A percentile compares a stretch with the other conserved stretches of the same genome.
Evolutionary conservation across 2,113 vertebrate genomes (phyloP).

Genomic region (Onychostoma macrolepis): DNA sequence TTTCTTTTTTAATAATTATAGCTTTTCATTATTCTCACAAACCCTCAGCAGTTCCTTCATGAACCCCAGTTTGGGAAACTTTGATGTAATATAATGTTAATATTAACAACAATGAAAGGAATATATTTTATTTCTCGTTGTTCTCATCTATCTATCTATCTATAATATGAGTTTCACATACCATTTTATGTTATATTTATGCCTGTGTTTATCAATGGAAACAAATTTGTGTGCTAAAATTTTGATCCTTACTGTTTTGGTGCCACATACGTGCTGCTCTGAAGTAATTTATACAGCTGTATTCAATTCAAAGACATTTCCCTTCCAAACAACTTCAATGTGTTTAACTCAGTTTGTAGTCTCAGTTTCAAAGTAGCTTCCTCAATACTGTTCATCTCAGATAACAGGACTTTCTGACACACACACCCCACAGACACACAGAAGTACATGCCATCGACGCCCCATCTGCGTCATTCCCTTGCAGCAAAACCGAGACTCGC

Average conservation of each 20-base stretch:
- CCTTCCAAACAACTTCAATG: neutral
- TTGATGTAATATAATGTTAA: no score
- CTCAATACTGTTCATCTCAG: neutral
- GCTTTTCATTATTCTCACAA: no score
- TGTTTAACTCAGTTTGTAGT: neutral
- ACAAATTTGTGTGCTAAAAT: neutral
- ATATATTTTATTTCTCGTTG: no score
- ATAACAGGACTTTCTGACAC: neutral
- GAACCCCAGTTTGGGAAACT: no score
- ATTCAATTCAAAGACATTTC: neutral
- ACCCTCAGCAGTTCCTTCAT: no score
- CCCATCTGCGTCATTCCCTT: neutral
- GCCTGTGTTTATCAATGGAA: neutral
- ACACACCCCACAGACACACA: neutral
- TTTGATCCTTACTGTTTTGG: neutral
- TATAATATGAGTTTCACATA: no score
- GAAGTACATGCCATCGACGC: neutral
- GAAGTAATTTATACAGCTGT: neutral
- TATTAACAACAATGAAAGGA: no score
- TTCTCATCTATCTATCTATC: no score
- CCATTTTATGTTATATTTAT: neutral
- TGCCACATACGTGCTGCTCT: neutral
- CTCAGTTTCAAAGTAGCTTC: neutral
- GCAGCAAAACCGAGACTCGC: neutral
- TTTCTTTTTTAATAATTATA: no score